These are phyloP conservation scores for rabbit (Oryctolagus cuniculus) DNA, from an alignment of 2,113 vertebrate species.

Conservation along the genomic window DNA sequence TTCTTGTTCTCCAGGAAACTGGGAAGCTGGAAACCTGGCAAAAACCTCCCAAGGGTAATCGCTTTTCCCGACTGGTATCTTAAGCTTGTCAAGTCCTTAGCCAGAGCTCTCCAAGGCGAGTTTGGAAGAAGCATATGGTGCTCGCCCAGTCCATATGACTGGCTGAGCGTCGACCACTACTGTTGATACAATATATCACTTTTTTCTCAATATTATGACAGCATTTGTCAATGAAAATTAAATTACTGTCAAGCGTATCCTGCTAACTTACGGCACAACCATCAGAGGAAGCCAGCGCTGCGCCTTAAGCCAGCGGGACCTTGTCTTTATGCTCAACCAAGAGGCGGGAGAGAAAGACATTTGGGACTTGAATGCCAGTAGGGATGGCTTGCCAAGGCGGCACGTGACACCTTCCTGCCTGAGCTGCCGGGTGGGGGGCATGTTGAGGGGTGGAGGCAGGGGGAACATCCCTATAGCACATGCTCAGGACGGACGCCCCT, in stretches of 20 bases:
- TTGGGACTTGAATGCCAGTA: constrained; percentile 66
- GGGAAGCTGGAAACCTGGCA: constrained; percentile 77
- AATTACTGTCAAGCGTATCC: constrained; percentile 92
- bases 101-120: constrained; percentile 90
- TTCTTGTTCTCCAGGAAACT: constrained; percentile 49
- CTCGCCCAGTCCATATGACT: constrained; percentile 92
- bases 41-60: constrained; percentile 84
- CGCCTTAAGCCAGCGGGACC: constrained; percentile 88
- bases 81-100: constrained; percentile 90
- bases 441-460: fast-evolving
- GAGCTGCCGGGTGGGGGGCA: neutral
- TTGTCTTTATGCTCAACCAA: constrained; percentile 80
- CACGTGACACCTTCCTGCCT: neutral
- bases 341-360: constrained; percentile 72
- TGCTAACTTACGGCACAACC: constrained; percentile 89
- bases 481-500: fast-evolving
- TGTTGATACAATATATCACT: constrained; percentile 90
- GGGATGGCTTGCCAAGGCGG: neutral
- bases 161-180: constrained; percentile 92
- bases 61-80: constrained; percentile 87
- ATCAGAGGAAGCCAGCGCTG: constrained; percentile 86
- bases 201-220: constrained; percentile 92
- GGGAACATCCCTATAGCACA: neutral
- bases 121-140: constrained; percentile 91
- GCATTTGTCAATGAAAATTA: constrained; percentile 93